Evolutionary conservation across 2,888 invertebrate species (phyloP).

Genomic region (Drosophila lacicola): DNA sequence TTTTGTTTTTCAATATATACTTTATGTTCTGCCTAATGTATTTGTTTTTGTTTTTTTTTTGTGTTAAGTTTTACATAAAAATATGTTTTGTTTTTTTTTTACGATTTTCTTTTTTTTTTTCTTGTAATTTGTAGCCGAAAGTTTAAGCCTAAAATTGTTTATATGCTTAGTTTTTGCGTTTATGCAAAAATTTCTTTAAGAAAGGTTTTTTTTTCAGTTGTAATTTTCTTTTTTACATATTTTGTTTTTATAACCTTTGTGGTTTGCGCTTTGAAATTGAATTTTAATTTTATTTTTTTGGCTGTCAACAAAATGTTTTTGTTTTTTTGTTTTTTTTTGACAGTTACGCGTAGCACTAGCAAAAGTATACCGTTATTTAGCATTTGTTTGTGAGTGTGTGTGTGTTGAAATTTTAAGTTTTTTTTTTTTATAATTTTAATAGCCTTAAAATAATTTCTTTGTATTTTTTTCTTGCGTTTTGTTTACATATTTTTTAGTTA

Average conservation of each 20-base stretch:
- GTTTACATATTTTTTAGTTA: slow-evolving; percentile 46
- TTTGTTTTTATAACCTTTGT: slow-evolving; percentile 69
- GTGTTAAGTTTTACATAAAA: slow-evolving; percentile 60
- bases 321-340: slow-evolving; percentile 18
- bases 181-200: slow-evolving; percentile 62
- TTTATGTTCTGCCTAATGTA: slow-evolving; percentile 52
- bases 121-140: slow-evolving; percentile 71
- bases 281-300: slow-evolving; percentile 37
- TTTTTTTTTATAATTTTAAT: slow-evolving; percentile 55
- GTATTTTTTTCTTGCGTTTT: slow-evolving; percentile 68
- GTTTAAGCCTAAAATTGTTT: slow-evolving; percentile 75
- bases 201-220: slow-evolving; percentile 57
- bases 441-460: slow-evolving; percentile 81
- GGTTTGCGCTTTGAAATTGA: slow-evolving; percentile 55
- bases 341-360: slow-evolving; percentile 61
- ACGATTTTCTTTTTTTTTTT: slow-evolving; percentile 45
- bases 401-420: slow-evolving; percentile 36
- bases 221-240: slow-evolving; percentile 44
- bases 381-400: slow-evolving; percentile 18
- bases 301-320: slow-evolving; percentile 40
- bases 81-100: slow-evolving; percentile 53
- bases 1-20: slow-evolving; percentile 34
- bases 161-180: slow-evolving; percentile 47
- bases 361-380: slow-evolving; percentile 71
- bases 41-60: slow-evolving; percentile 26